Percentiles rank a stretch among this genome's conserved stretches.
phyloP scores from a whole-genome alignment of 2,113 vertebrate genomes.

The Ovis aries region ARS-UI_Ramb_v3.0 NC_056061.1:43943001-43943500 shows the following conservation, averaged over 20 bases:
- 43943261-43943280: neutral
- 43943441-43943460: neutral
- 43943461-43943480: neutral
- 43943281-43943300: neutral
- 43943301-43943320: neutral
- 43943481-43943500: neutral
- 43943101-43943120: neutral
- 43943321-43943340: neutral
- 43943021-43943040: neutral
- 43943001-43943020: neutral
- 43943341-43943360: neutral
- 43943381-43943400: neutral
- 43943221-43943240: neutral
- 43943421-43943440: neutral
- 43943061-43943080: neutral
- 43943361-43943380: neutral
- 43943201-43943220: neutral
- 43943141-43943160: neutral
- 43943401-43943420: neutral
- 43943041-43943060: neutral
- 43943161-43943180: neutral
- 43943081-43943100: neutral
- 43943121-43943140: neutral
- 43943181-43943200: neutral
- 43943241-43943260: neutral